Base-by-base conservation (phyloP, 2,113 vertebrate species). In the Anolis carolinensis region DNA sequence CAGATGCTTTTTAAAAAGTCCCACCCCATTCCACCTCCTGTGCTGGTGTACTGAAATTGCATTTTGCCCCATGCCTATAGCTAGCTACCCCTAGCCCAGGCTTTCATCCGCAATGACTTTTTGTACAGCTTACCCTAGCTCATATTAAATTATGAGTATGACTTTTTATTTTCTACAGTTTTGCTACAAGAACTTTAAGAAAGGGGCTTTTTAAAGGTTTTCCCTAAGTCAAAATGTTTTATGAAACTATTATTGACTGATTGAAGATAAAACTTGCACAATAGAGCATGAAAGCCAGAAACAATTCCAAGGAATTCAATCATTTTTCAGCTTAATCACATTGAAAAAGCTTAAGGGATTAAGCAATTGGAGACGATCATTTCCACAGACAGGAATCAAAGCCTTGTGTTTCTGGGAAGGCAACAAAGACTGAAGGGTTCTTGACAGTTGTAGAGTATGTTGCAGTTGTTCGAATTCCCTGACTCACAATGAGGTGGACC, bases 381-480 rank as follows among this genome's bases (percentile, higher is more conserved):
- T 90, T 91, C 25, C 70, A 90, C 70, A 90, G 82, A 78, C 39
- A 79, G 73, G 79, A 86, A 92, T 78, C 32, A 81, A 78, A 89
- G 48, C 20, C 14, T 80, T 48, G 32, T 14, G 14, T 63, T 78
- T 59, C 67, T 86, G 67, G 81, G 89, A 90, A 82, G 72, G 70
- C 85, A n/a, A 52, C 81, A 79, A 79, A 84, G 81, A 36, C 23
- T 86, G 84, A 83, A 73, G 83, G 79, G 3, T 59, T 86, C 65
- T 14, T 88, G 55, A 83, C 55, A 91, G 87, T 59, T 85, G 68
- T 50, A 72, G 68, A 3, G 8, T 75, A 75, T 30, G 23, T 44
- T 85, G 5, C 34, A 71, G 20, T 83, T 34, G 30, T 34, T 82
- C 44, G 23, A 82, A 55, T 50, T 87, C 59, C 85, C 73, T 84